Percentiles rank a stretch among this genome's conserved stretches.
These are phyloP conservation scores for Pseudachorutes palmiensis DNA, from an alignment of 1,140 invertebrate species.

Conservation along the genomic window DNA sequence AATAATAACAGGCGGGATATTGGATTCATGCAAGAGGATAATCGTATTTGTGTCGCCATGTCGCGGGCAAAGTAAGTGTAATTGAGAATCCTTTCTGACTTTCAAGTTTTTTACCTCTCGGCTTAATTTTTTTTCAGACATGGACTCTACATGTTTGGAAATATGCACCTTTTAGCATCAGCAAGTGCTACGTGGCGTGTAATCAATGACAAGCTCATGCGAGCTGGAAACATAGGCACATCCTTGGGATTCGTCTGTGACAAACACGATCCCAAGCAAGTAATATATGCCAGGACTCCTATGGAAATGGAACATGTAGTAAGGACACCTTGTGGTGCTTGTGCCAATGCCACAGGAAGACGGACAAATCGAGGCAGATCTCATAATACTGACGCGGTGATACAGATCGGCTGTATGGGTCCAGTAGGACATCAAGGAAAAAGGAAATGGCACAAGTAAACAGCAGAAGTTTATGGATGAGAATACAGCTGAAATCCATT, in stretches of 20 bases:
- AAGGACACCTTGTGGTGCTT: no score
- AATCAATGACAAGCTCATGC: not conserved
- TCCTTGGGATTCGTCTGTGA: not conserved
- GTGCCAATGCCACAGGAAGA: no score
- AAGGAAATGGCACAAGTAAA: no score
- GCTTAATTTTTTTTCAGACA: not conserved
- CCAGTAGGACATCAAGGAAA: no score
- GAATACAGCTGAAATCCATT: no score
- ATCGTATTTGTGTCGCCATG: slow-evolving; percentile 73
- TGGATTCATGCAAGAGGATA: slow-evolving; percentile 66
- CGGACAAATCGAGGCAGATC: no score
- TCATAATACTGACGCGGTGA: no score
- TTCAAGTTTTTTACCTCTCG: not conserved
- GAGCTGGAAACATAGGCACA: not conserved
- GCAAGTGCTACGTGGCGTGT: not conserved
- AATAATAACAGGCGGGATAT: slow-evolving; percentile 59
- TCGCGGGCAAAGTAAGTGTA: slow-evolving; percentile 66
- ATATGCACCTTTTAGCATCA: not conserved
- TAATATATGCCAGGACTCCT: no score
- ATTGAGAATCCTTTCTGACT: slow-evolving; percentile 37
- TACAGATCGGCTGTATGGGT: no score
- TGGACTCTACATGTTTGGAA: slow-evolving; percentile 8
- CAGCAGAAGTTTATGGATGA: no score
- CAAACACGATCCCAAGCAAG: no score
- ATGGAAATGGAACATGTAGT: no score